Conservation (phyloP, 2,113 vertebrate genomes). For the Lethenteron camtschaticum region DNA sequence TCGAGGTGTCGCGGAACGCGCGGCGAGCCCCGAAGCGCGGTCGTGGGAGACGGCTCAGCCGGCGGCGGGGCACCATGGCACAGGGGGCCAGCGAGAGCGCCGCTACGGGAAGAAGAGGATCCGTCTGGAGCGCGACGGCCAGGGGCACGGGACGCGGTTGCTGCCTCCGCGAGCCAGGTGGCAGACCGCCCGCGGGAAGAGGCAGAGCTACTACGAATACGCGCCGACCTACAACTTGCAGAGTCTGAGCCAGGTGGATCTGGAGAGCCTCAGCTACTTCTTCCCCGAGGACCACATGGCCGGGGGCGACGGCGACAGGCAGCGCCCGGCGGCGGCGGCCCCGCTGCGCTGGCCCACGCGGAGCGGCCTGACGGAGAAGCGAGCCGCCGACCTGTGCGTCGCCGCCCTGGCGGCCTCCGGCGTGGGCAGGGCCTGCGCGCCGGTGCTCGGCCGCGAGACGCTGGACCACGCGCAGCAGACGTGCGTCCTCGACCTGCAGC, state of each 20-base stretch:
- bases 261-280: slow-evolving; percentile 41
- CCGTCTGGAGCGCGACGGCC: too few relatives aligned
- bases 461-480: slow-evolving; percentile 14
- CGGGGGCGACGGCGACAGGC: slow-evolving; percentile 9
- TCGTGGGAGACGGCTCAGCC: too few relatives aligned
- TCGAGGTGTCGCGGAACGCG: too few relatives aligned
- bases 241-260: slow-evolving; percentile 29
- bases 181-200: slow-evolving; percentile 11
- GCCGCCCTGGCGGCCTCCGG: slow-evolving; percentile 34
- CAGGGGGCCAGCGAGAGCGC: too few relatives aligned
- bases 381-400: slow-evolving; percentile 24
- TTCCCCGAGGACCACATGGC: slow-evolving; percentile 55
- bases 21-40: too few relatives aligned
- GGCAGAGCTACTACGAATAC: slow-evolving; percentile 20
- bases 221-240: slow-evolving; percentile 19
- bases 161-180: too few relatives aligned
- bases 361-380: slow-evolving; percentile 32
- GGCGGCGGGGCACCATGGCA: too few relatives aligned
- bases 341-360: slow-evolving; percentile 35
- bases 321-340: slow-evolving; percentile 14
- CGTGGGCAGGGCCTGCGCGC: slow-evolving; percentile 26
- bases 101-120: too few relatives aligned
- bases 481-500: slow-evolving; percentile 37
- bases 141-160: too few relatives aligned
- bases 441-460: slow-evolving; percentile 18